Evolutionary conservation across 2,888 invertebrate genomes (phyloP).

Genomic region (Coecobrya sp.): DNA sequence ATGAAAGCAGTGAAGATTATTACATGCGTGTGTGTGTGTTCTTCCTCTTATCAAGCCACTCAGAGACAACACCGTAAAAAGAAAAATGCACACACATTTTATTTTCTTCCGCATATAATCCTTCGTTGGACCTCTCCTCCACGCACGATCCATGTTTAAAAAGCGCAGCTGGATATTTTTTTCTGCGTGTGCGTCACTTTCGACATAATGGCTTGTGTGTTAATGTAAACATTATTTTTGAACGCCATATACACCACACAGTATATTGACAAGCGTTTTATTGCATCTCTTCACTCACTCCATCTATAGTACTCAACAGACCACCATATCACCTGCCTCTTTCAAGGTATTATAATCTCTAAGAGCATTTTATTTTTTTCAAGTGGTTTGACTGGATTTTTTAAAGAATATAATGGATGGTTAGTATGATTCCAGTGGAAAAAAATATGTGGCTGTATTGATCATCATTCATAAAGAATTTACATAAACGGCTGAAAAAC

Average conservation of each 20-base stretch:
- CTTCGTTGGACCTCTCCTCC: conserved; percentile 25
- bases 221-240: conserved; percentile 24
- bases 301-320: conserved; percentile 1
- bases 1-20: neutral
- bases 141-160: conserved; percentile 13
- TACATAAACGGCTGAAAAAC: conserved; percentile 3
- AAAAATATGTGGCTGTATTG: neutral
- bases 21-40: too few relatives aligned
- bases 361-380: too few relatives aligned
- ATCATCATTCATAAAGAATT: neutral
- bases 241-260: neutral
- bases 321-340: neutral
- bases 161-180: conserved; percentile 40
- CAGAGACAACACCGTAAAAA: too few relatives aligned
- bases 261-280: neutral
- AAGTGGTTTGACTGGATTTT: neutral
- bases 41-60: too few relatives aligned
- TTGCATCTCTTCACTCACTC: neutral
- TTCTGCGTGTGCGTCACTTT: neutral
- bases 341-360: too few relatives aligned
- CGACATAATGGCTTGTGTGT: neutral
- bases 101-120: conserved; percentile 3
- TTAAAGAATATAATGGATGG: neutral
- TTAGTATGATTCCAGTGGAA: neutral
- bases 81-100: neutral